These are phyloP conservation scores for Chelonus insularis DNA, from an alignment of 1,140 invertebrate genomes.

Conservation along the genomic window DNA sequence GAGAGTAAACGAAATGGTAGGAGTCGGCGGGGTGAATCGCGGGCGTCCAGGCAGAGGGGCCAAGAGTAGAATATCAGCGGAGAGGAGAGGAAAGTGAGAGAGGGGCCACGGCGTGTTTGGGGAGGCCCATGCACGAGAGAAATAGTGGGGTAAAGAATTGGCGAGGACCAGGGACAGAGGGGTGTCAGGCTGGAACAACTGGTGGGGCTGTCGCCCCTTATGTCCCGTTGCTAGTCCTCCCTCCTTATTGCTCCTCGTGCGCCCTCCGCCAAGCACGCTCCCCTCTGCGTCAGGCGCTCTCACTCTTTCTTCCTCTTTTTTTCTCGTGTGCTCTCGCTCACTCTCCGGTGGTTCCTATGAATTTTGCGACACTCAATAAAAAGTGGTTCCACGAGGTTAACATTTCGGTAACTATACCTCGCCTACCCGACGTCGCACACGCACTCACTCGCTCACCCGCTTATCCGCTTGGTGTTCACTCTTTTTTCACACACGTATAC, in stretches of 20 bases:
- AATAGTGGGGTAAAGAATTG: constrained; percentile 50
- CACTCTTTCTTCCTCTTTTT: constrained; percentile 21
- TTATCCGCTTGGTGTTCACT: constrained; percentile 5
- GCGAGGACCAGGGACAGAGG: constrained; percentile 45
- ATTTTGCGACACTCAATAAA: constrained; percentile 63
- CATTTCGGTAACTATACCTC: constrained; percentile 61
- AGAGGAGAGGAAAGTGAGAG: constrained; percentile 23
- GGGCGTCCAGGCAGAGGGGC: constrained; percentile 19
- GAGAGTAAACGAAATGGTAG: not conserved
- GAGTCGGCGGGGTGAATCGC: constrained; percentile 11
- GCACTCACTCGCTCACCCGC: constrained; percentile 18
- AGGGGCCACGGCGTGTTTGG: constrained; percentile 23
- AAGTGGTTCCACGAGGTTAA: constrained; percentile 62
- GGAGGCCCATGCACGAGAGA: constrained; percentile 15
- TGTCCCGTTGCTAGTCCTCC: constrained; percentile 38
- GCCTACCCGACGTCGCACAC: constrained; percentile 40
- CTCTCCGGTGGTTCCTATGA: constrained; percentile 55
- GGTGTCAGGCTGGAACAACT: constrained; percentile 33
- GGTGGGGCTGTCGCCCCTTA: constrained; percentile 44
- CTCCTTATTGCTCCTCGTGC: constrained; percentile 24
- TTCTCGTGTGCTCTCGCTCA: constrained; percentile 26
- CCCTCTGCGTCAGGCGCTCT: constrained; percentile 20
- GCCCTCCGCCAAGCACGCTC: constrained; percentile 15
- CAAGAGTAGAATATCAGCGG: constrained; percentile 11
- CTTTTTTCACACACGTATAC: constrained; percentile 13